Conservation (phyloP, 2,888 invertebrate species). For the Meganola albula region DNA sequence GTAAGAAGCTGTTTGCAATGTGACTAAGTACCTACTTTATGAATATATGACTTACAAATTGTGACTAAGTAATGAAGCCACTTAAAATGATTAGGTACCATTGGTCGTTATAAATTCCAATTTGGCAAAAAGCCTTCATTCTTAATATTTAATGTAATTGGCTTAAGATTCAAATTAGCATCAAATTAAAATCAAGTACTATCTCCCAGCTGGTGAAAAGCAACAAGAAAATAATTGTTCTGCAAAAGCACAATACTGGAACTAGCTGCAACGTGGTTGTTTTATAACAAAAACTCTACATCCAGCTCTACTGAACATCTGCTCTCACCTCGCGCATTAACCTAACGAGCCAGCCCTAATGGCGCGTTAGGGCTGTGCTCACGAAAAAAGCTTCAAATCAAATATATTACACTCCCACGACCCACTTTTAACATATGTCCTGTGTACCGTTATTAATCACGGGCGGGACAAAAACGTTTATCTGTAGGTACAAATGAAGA, state of each 20-base stretch:
- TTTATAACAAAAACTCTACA: slow-evolving; percentile 60
- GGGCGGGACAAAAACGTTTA: slow-evolving; percentile 56
- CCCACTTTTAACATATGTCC: slow-evolving; percentile 59
- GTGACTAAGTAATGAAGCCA: too few relatives aligned
- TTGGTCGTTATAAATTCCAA: too few relatives aligned
- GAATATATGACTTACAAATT: too few relatives aligned
- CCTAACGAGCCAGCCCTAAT: slow-evolving; percentile 73
- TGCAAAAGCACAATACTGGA: slow-evolving; percentile 41
- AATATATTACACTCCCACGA: slow-evolving; percentile 58
- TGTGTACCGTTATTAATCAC: slow-evolving; percentile 51
- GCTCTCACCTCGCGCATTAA: slow-evolving; percentile 69
- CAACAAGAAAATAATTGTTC: slow-evolving; percentile 27
- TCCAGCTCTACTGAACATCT: slow-evolving; percentile 54
- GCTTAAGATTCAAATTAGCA: too few relatives aligned
- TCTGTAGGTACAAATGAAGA: slow-evolving; percentile 51
- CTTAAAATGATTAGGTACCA: too few relatives aligned
- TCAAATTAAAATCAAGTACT: slow-evolving; percentile 14
- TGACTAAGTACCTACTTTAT: too few relatives aligned
- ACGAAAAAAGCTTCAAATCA: slow-evolving; percentile 60
- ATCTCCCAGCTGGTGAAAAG: slow-evolving; percentile 27
- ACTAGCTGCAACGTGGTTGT: slow-evolving; percentile 55
- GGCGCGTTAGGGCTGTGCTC: slow-evolving; percentile 59
- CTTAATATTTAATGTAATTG: too few relatives aligned
- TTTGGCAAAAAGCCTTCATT: too few relatives aligned
- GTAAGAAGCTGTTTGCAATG: too few relatives aligned